Evolutionary conservation across 1,140 invertebrate species (phyloP), one percentile per base, ranked within the genome.

Genomic region (Pachyrhynchus sulphureomaculatus): DNA sequence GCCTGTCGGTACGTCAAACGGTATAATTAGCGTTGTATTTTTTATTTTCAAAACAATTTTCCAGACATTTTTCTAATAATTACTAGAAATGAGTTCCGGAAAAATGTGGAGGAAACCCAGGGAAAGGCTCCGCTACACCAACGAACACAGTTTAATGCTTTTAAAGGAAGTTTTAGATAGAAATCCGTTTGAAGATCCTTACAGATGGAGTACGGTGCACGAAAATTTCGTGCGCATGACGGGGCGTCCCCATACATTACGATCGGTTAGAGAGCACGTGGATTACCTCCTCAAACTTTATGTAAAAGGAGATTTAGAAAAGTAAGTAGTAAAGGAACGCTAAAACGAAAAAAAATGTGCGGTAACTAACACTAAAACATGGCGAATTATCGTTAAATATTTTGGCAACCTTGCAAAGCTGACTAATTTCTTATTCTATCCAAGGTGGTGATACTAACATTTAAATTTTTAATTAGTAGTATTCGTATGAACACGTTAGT

Each of bases 231-330:
- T 62, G 37, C 39, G 41, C 33, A 62, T 54, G 52, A 55, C 52
- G 6, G 59, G 47, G 4, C 39, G 52, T 23, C 59, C 59, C 18
- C 44, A 54, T 34, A 54, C 59, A n/a, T 17, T 62, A 6, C 49
- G 59, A 8, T 53, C 59, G 5, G 52, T 62, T 54, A 62, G 52
- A 34, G 59, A 62, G 42, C 59, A 62, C 32, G 59, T 62, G 20
- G 57, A 59, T 20, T 59, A 59, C 18, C 48, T 59, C 18, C 21
- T 59, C 21, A 59, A 59, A 52, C 57, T 59, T 47, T 59, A 59
- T 32, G 57, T 59, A 4, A 59, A 59, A 52, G 57, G 57, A 59
- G 57, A 59, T 59, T 51, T 59, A 23, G 57, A 59, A 52, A 59
- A 59, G 57, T 59, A 51, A 59, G 57, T 53, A 15, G 24, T 53